phyloP scores from a whole-genome alignment of 2,797 vertebrate genomes.

The Chrysocyon brachyurus region DNA sequence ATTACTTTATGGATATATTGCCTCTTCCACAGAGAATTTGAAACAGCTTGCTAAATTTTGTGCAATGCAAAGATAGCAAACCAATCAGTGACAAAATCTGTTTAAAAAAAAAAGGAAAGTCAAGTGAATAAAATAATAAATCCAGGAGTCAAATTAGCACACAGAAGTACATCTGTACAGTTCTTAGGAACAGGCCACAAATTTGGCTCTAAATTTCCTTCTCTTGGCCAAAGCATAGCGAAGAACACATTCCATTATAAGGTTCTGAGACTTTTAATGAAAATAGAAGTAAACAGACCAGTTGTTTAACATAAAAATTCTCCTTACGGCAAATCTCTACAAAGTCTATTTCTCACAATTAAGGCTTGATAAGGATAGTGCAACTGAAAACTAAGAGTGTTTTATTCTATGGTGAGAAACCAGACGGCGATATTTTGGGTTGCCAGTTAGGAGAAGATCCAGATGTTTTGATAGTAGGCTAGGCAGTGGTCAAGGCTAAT shows the following conservation, averaged over 20 bases:
- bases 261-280: slow-evolving; percentile 1
- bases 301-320: slow-evolving; percentile 27
- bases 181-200: background rate
- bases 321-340: slow-evolving; percentile 4
- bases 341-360: background rate
- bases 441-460: background rate
- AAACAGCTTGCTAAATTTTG: background rate
- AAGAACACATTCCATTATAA: slow-evolving; percentile 54
- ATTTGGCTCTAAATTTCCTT: slow-evolving; percentile 26
- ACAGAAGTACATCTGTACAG: background rate
- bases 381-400: background rate
- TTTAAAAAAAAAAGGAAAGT: background rate
- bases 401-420: background rate
- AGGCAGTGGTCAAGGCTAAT: background rate
- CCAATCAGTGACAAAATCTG: background rate
- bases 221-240: slow-evolving; percentile 35
- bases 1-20: background rate
- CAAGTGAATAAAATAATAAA: background rate
- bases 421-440: background rate
- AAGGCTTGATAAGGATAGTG: background rate
- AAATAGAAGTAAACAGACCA: slow-evolving; percentile 47
- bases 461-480: background rate
- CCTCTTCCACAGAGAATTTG: background rate
- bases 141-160: background rate
- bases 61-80: background rate